These are phyloP conservation scores for Vespertilio murinus DNA, from an alignment of 2,797 vertebrate genomes.

Conservation along the genomic window DNA sequence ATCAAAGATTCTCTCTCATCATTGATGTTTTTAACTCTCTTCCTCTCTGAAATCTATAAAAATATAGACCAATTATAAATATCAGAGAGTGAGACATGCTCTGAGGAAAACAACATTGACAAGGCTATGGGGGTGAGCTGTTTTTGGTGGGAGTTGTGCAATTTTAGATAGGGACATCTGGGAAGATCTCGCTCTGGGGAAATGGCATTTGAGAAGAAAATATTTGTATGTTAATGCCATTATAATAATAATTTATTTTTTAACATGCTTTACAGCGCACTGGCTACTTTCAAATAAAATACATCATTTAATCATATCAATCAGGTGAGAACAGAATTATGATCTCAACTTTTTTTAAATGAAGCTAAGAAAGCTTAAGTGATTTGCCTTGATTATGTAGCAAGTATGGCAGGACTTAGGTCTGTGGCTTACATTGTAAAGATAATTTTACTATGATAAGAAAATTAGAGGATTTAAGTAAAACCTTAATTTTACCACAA, in stretches of 20 bases:
- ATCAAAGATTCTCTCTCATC: too few relatives aligned
- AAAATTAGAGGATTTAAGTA: constrained; percentile 30
- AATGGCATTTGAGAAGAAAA: neutral
- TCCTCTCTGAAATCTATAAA: neutral
- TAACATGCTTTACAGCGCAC: neutral
- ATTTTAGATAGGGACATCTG: neutral
- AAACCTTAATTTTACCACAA: neutral
- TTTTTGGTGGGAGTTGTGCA: neutral
- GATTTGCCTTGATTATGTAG: neutral
- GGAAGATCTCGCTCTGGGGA: neutral
- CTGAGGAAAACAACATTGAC: neutral
- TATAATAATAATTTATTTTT: constrained; percentile 36
- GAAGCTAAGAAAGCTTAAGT: constrained; percentile 28
- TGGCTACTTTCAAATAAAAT: constrained; percentile 32
- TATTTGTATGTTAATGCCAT: neutral
- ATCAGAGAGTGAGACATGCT: neutral
- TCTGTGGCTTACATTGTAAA: neutral
- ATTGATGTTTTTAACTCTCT: too few relatives aligned
- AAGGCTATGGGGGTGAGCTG: neutral
- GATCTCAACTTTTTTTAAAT: constrained; percentile 52
- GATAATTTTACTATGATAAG: neutral
- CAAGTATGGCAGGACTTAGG: neutral
- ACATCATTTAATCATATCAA: constrained; percentile 21
- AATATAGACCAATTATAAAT: neutral
- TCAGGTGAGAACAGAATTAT: constrained; percentile 56